These are phyloP conservation scores for Camptogramma bilineatum DNA, from an alignment of 2,888 invertebrate species.

Conservation along the genomic window DNA sequence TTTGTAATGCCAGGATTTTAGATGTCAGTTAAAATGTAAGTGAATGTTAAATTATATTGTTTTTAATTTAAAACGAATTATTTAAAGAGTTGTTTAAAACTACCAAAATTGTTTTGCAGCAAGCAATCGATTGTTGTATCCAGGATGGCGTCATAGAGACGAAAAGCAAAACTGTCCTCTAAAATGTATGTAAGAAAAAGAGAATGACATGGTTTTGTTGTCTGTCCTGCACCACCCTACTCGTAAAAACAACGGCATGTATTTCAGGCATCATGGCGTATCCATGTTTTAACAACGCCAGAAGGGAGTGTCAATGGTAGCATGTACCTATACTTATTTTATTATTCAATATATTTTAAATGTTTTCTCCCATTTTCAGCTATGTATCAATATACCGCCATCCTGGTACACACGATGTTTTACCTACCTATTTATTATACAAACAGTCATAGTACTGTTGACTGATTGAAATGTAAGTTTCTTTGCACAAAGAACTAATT, in stretches of 20 bases:
- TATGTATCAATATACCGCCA: neutral
- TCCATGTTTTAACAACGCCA: too few species aligned
- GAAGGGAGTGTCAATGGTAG: too few species aligned
- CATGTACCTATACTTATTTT: too few species aligned
- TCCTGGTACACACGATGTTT: neutral
- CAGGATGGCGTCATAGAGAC: too few species aligned
- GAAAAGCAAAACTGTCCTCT: too few species aligned
- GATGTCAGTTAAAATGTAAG: slow-evolving; percentile 1
- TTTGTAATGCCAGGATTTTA: neutral
- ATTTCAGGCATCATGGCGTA: too few species aligned
- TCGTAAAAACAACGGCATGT: too few species aligned
- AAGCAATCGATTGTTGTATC: too few species aligned
- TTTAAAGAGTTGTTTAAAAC: slow-evolving; percentile 2
- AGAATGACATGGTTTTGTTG: too few species aligned
- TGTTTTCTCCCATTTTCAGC: neutral
- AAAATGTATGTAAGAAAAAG: too few species aligned
- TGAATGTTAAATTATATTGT: slow-evolving; percentile 8
- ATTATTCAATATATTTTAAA: too few species aligned
- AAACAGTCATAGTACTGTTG: neutral
- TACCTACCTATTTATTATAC: slow-evolving; percentile 9
- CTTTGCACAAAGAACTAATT: slow-evolving; percentile 2
- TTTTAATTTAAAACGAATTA: slow-evolving; percentile 14
- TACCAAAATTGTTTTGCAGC: neutral
- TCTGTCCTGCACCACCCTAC: too few species aligned
- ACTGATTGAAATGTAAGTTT: slow-evolving; percentile 12